Base-by-base conservation (phyloP, 2,797 vertebrate species). In the Parambassis ranga region DNA sequence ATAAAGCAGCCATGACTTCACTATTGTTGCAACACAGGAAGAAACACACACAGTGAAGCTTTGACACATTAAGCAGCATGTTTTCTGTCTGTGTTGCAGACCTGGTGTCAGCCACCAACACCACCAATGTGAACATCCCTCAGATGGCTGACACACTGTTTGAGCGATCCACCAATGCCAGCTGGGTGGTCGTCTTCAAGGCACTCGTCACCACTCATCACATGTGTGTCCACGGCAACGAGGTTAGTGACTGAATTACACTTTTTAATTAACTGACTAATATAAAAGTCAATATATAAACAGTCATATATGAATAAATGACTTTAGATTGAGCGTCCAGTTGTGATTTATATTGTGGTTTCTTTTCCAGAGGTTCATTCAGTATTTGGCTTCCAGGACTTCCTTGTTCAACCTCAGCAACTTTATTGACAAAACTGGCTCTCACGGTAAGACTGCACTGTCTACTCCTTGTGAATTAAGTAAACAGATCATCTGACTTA, bases 161-260 rank as follows among this genome's bases (percentile, higher is more conserved):
- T 77, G 98, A 99, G 84, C 87, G 98, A 78, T 92, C 98, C 62
- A 96, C 95, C 10, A 99, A 98, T 7, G 98, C 96, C 83, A 99
- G 98, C 94, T 99, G 98, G 98, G 95, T 99, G 87, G 98, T 99
- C 0, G 98, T 98, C 58, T 99, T 99, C 90, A 99, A 99, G 93
- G 98, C 98, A 30, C 94, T 99, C 52, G 94, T 95, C 87, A 96
- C 98, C 61, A 96, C 93, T 27, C 97, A 99, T 90, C 97, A 99
- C 90, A 94, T 99, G 83, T 98, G 97, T 93, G 95, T 98, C 85
- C 94, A 99, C 30, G 97, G 97, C 78, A 99, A 99, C 32, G 98
- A 99, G 95, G 98, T 98, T 58, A 87, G 91, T 56, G 19, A 6
- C n/a, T n/a, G n/a, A n/a, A n/a, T n/a, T n/a, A n/a, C n/a, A n/a